These are phyloP conservation scores for Tipula helvola DNA, from an alignment of 2,888 invertebrate species.

Conservation along the genomic window DNA sequence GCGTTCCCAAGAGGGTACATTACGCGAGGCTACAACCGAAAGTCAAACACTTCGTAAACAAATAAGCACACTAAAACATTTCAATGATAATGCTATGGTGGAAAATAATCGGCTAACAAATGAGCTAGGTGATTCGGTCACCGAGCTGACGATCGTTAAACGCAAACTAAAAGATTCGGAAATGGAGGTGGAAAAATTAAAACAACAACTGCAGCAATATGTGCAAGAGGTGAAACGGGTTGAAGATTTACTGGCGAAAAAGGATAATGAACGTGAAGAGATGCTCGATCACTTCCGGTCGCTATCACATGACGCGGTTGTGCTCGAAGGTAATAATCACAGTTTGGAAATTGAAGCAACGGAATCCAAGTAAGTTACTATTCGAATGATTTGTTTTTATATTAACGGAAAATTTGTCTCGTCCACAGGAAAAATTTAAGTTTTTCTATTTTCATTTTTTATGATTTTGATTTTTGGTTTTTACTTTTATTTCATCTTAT, in stretches of 20 bases:
- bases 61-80: conserved; percentile 27
- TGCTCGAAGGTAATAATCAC: conserved; percentile 66
- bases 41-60: conserved; percentile 31
- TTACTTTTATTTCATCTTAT: conserved; percentile 10
- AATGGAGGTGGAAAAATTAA: conserved; percentile 59
- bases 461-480: conserved; percentile 15
- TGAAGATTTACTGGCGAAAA: conserved; percentile 60
- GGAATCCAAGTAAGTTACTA: conserved; percentile 43
- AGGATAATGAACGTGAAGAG: conserved; percentile 66
- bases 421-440: conserved; percentile 5
- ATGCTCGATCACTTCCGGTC: conserved; percentile 69
- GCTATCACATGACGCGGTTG: conserved; percentile 62
- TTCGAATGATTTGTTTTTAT: background rate
- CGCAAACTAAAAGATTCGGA: conserved; percentile 55
- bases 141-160: conserved; percentile 46
- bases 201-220: conserved; percentile 66
- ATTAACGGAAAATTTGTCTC: background rate
- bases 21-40: conserved; percentile 30
- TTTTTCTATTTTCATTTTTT: conserved; percentile 15
- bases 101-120: conserved; percentile 55
- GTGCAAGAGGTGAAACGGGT: conserved; percentile 67
- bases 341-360: conserved; percentile 64
- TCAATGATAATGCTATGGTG: conserved; percentile 30
- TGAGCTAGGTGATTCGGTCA: conserved; percentile 51
- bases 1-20: conserved; percentile 27